Percentiles rank a stretch among this genome's conserved stretches.
These are phyloP conservation scores for Pithys albifrons DNA, from an alignment of 2,113 vertebrate species.

Conservation along the genomic window DNA sequence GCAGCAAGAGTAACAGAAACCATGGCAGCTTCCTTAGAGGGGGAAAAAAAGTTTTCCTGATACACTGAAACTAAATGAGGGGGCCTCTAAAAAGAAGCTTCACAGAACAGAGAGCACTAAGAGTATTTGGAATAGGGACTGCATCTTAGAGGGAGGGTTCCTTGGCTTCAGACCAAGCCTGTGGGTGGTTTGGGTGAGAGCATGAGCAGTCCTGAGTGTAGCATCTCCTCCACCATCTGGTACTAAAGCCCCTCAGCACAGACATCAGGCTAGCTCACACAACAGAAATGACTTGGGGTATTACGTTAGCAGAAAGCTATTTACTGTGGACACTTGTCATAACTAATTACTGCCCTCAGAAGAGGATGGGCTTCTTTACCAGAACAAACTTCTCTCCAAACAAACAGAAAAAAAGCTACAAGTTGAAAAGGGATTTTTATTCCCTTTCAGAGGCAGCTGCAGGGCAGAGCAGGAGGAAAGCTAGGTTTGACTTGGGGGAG, in stretches of 20 bases:
- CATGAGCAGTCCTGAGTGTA: not conserved
- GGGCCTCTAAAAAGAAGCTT: not conserved
- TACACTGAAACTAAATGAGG: not conserved
- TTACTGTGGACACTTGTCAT: constrained; percentile 39
- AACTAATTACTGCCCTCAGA: not conserved
- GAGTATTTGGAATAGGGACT: not conserved
- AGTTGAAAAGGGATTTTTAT: not conserved
- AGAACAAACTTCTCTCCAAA: not conserved
- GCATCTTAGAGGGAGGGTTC: not conserved
- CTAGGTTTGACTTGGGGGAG: not conserved
- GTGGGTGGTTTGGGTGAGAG: not conserved
- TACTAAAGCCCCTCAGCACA: not conserved
- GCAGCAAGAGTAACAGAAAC: not conserved
- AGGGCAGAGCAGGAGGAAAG: not conserved
- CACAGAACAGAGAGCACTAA: not conserved
- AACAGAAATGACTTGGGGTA: not conserved
- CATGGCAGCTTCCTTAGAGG: not conserved
- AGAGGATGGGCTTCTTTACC: not conserved
- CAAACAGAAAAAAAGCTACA: not conserved
- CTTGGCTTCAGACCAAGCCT: not conserved
- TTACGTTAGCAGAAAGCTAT: constrained; percentile 47
- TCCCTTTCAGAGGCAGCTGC: not conserved
- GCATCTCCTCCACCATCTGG: not conserved
- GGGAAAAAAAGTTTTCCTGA: not conserved
- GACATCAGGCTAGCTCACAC: not conserved